Evolutionary conservation across 2,113 vertebrate genomes (phyloP), one percentile per base, ranked within the genome.

Genomic region (Percina caprodes): DNA sequence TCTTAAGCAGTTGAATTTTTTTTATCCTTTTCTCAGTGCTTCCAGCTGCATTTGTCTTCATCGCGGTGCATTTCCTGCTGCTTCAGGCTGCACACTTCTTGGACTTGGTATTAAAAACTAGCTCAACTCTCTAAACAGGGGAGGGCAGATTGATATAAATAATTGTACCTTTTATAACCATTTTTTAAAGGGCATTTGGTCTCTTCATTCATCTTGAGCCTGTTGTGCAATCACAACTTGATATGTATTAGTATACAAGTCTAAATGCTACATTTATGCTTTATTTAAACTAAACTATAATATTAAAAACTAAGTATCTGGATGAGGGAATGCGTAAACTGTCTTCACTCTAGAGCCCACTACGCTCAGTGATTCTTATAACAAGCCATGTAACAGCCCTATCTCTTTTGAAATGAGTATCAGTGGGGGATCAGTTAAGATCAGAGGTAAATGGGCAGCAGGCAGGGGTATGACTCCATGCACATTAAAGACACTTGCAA

Each of bases 401-500:
- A 42, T 89, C 54, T 78, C 76, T 67, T 69, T 82, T 85, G 84
- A 80, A 88, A 83, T 81, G 69, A 91, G 49, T 83, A 87, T 91
- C 88, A 71, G 77, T 46, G 49, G 83, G 69, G 61, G 70, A 91
- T 89, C 79, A 26, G 49, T 86, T 70, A 69, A 91, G 86, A 92
- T 92, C 76, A 79, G 82, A 86, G 55, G 81, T 80, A 85, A 84
- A 89, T 72, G 72, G 77, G 73, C 62, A 46, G 69, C 49, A 49
- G 68, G 67, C 16, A 19, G 59, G 66, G 80, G 62, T 81, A 62
- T 48, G n/a, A 81, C 72, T 88, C 66, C 58, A 63, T 79, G 72
- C 52, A 88, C 88, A 90, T 80, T 74, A 65, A 82, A 86, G 85
- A 91, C 86, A 90, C 70, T 68, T 92, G 86, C 67, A 84, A 86